Base-by-base conservation (phyloP, 2,113 vertebrate species). In the Mobula hypostoma region DNA sequence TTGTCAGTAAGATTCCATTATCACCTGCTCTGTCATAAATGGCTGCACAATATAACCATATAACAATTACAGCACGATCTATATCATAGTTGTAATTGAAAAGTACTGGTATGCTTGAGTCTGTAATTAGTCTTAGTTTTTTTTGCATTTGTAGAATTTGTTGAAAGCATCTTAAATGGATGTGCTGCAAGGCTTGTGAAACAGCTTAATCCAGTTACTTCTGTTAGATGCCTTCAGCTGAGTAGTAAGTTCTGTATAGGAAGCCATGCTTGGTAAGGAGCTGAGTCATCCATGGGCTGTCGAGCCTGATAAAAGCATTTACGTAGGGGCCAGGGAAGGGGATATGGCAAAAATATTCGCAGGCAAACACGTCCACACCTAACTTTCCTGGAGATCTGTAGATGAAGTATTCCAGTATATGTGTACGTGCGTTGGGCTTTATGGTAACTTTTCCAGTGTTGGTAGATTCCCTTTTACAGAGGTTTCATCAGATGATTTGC, bases 281-380 rank as follows among this genome's bases (percentile, higher is more conserved):
- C 98, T 98, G 98, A 98, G 97, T 98, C 98, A 98, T 95, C 0
- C 90, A 14, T 96, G 94, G 96, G 95, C 96, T 96, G 97, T 95
- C 29, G 79, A 94, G 0, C 24, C 96, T 95, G 97, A 97, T 97
- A 97, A 96, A 96, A 94, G 94, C n/a, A 56, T 19, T 21, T 8
- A 19, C 3, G 0, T 2, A 87, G 96, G 94, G 96, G 96, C 95
- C 95, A 95, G 94, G 0, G 77, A 82, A 0, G 94, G 96, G 96
- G 94, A 95, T 74, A 92, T 95, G 94, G 94, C 94, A 94, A 32
- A 14, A 68, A 94, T 2, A 2, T 91, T 95, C 32, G 0, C 88
- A 58, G 12, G 36, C 77, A 61, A 72, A 92, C 94, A 92, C 72
- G 92, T 94, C 94, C 92, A 40, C 85, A 19, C n/a, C 79, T 82